Evolutionary conservation across 2,888 invertebrate species (phyloP), one percentile per base, ranked within the genome.

Genomic region (Drosophila fulvimacula): DNA sequence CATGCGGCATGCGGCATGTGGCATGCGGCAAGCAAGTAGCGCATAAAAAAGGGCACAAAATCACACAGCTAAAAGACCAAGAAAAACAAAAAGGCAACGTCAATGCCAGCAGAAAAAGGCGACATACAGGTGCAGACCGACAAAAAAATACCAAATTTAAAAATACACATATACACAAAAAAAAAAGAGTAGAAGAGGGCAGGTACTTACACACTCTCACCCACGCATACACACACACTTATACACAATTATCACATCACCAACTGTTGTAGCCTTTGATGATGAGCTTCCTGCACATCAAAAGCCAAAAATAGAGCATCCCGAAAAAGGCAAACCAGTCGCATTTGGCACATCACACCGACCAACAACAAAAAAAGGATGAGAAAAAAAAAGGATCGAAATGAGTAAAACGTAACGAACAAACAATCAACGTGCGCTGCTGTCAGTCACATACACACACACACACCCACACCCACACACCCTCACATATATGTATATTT

Each of bases 281-380:
- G 85, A 85, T 89, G 85, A 85, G 89, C 88, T 81, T 85, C 85
- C 85, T 82, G 89, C 71, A 84, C 87, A 83, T 88, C 83, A 83
- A 83, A 83, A 85, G 82, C 86, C 83, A 82, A 86, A 84, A 84
- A 88, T 86, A 78, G 81, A 88, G 77, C 77, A 85, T 1, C 46
- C 69, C 62, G 51, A 71, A 69, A 48, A 74, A 63, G 69, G 67
- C 58, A 55, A 69, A 51, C 64, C 73, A 74, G 57, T 70, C 72
- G 68, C 58, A 73, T 70, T 68, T 66, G 58, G 67, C 70, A 79
- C 64, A 65, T 60, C 73, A 64, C 55, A 60, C 64, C 67, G 59
- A 67, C 57, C 53, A 53, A 21, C 39, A 73, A 46, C 56, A 6
- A 38, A 38, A 41, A 15, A 15, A 7, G 34, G 61, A n/a, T 15